phyloP scores from a whole-genome alignment of 2,113 vertebrate genomes.

The Triplophysa siluroides region DNA sequence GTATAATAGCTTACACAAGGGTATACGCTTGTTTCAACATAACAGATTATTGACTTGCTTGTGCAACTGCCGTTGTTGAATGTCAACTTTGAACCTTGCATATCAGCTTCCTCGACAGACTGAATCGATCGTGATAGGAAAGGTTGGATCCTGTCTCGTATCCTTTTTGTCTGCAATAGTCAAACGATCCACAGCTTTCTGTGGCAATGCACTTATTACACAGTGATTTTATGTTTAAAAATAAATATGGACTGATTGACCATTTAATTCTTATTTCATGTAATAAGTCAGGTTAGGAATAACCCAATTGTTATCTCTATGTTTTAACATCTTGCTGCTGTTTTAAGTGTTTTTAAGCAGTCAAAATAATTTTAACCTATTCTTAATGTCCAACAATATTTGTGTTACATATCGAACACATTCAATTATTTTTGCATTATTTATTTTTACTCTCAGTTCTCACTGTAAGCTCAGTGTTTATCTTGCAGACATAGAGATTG shows the following conservation, averaged over 20 bases:
- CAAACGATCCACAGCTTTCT: neutral
- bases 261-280: no score
- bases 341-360: no score
- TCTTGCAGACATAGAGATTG: no score
- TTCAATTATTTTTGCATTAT: no score
- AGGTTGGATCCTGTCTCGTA: conserved; percentile 23
- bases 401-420: no score
- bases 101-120: neutral
- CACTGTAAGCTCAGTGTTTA: no score
- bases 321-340: no score
- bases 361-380: no score
- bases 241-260: neutral
- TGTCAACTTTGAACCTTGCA: conserved; percentile 43
- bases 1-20: conserved; percentile 12
- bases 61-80: conserved; percentile 34
- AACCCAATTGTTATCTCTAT: no score
- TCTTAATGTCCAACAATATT: no score
- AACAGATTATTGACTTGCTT: conserved; percentile 41
- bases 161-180: conserved; percentile 3
- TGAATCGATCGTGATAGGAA: conserved; percentile 23
- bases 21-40: conserved; percentile 20
- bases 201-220: neutral
- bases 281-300: no score
- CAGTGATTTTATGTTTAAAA: neutral
- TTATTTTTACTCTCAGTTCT: no score